A percentile compares a stretch with the other conserved stretches of the same genome.
These are phyloP conservation scores for Paramuricea clavata DNA, from an alignment of 92 coral and sea anemone genomes.

Conservation along the genomic window DNA sequence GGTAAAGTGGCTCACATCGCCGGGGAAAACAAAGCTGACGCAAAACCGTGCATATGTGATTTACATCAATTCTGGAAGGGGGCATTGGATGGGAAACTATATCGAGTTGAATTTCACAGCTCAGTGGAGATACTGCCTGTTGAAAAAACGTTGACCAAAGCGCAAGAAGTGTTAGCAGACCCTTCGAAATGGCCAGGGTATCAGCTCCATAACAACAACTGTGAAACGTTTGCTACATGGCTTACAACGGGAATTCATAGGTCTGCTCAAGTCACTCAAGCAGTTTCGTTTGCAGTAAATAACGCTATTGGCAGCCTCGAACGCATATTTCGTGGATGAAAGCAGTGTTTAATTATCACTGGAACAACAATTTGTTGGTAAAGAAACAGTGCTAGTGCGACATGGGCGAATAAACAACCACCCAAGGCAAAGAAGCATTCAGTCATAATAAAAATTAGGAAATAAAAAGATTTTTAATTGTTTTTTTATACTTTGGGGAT, in stretches of 20 bases:
- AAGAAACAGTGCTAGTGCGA: too few species aligned
- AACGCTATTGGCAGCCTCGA: too few species aligned
- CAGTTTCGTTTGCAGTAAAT: too few species aligned
- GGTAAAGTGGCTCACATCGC: neutral
- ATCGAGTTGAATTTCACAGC: conserved; percentile 16
- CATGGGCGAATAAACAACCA: too few species aligned
- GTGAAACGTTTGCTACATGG: conserved; percentile 38
- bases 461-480: too few species aligned
- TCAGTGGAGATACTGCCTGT: neutral
- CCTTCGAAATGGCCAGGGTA: neutral
- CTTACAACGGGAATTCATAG: neutral
- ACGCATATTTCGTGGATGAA: too few species aligned
- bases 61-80: neutral
- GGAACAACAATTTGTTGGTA: too few species aligned
- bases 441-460: too few species aligned
- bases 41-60: conserved; percentile 25
- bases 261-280: neutral
- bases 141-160: neutral
- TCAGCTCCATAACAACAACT: conserved; percentile 23
- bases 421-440: too few species aligned
- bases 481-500: too few species aligned
- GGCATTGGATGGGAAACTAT: conserved; percentile 1
- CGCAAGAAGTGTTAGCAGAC: neutral
- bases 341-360: too few species aligned
- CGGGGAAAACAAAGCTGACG: neutral